Percentiles rank a stretch among this genome's conserved stretches.
These are phyloP conservation scores for Otus scops DNA, from an alignment of 2,797 vertebrate genomes.

Conservation along the genomic window DNA sequence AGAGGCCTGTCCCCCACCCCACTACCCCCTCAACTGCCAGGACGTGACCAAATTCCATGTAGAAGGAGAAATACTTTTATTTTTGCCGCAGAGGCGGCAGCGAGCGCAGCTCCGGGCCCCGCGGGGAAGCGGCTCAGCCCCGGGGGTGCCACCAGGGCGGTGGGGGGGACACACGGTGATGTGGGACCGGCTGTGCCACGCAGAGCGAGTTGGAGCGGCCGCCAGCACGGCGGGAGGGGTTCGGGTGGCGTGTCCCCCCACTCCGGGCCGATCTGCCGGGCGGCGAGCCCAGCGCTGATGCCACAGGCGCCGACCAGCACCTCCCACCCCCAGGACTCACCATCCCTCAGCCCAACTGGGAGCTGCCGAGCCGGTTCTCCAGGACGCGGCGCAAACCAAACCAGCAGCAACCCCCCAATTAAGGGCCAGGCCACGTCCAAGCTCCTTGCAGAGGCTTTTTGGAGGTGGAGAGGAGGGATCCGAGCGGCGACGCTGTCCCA, in stretches of 20 bases:
- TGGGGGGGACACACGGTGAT: neutral
- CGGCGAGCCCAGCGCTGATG: too few species aligned
- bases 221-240: rapidly evolving
- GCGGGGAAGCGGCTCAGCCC: neutral
- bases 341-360: neutral
- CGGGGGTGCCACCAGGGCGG: neutral
- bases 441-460: neutral
- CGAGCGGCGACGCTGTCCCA: neutral
- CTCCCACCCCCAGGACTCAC: neutral
- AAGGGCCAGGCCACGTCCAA: neutral
- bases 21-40: neutral
- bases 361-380: neutral
- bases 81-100: neutral
- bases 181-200: neutral
- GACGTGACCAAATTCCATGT: rapidly evolving
- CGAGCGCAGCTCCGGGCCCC: rapidly evolving
- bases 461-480: neutral
- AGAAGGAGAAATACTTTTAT: neutral
- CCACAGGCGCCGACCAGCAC: too few species aligned
- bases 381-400: neutral
- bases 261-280: too few species aligned
- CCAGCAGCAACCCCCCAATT: neutral
- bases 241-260: too few species aligned
- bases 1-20: too few species aligned
- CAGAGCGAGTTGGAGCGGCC: neutral